Conservation (phyloP, 2,113 vertebrate genomes). For the Dunckerocampus dactyliophorus region DNA sequence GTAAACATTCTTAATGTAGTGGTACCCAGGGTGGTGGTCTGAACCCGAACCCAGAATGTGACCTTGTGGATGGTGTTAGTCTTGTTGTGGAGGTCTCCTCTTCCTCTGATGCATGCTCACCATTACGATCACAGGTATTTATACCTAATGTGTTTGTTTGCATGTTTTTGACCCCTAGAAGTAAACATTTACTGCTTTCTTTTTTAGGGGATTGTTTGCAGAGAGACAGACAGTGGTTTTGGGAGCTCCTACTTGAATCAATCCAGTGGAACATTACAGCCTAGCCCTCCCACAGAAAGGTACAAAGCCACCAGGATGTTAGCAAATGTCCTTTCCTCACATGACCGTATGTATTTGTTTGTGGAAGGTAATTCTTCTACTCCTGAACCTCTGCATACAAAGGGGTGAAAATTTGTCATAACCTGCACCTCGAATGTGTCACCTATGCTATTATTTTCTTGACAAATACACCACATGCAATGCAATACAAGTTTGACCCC, state of each 20-base stretch:
- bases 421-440: no score
- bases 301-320: conserved; percentile 19
- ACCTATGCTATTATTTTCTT: no score
- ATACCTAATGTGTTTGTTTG: neutral
- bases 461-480: no score
- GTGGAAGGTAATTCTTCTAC: no score
- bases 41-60: conserved; percentile 28
- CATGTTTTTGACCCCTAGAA: neutral
- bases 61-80: conserved; percentile 36
- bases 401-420: no score
- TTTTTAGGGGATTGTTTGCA: conserved; percentile 56
- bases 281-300: conserved; percentile 50
- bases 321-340: no score
- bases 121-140: conserved; percentile 48
- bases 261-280: conserved; percentile 41
- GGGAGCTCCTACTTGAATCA: conserved; percentile 62
- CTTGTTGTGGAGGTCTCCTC: conserved; percentile 46
- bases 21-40: conserved; percentile 4
- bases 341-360: neutral
- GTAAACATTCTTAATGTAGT: conserved; percentile 15
- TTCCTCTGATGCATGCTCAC: conserved; percentile 28
- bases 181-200: conserved; percentile 8
- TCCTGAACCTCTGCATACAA: no score
- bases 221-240: conserved; percentile 66
- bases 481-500: no score